Base-by-base conservation (phyloP, 2,888 invertebrate genomes). In the Carabus problematicus region DNA sequence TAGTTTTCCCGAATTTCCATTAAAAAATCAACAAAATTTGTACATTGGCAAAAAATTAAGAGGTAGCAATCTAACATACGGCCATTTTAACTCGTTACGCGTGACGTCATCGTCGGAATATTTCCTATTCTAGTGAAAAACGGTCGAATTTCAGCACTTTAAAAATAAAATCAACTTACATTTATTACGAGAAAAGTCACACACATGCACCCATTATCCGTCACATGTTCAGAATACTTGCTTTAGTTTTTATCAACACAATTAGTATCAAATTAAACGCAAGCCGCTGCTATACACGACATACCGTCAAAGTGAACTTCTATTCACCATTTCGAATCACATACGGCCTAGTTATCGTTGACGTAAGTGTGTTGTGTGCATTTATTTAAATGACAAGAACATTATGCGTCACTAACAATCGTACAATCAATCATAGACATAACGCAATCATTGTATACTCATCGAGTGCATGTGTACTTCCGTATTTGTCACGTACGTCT, bases 21-120 rank as follows among this genome's bases (percentile, higher is more conserved):
- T 55, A 56, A 64, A 64, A 59, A 42, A 55, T 19, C 39, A 55
- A 64, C 19, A 58, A 64, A 58, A 56, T 56, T 55, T 56, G 12
- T 55, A 41, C 40, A 19, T 55, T 45, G 43, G 64, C 64, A 42
- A 64, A 64, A 64, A 52, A 52, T 52, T 42, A 12, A 64, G 12
- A 56, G 19, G 42, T n/a, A 18, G 45, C 47, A 39, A 56, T 29
- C 19, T 56, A 64, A 55, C 39, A 42, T 18, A 29, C 64, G 19
- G 64, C 64, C 64, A 64, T 64, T 56, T 64, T 58, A 43, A 64
- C 19, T 45, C 16, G 40, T 16, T 29, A 45, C 2, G 29, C 12
- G 54, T 63, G 63, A 63, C 63, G 63, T 63, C 63, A 63, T 41
- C 14, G 16, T 19, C 41, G 16, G 43, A 43, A 43, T 60, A 43